Base-by-base conservation (phyloP, 1,140 invertebrate species). In the Hydropsyche tenuis region DNA sequence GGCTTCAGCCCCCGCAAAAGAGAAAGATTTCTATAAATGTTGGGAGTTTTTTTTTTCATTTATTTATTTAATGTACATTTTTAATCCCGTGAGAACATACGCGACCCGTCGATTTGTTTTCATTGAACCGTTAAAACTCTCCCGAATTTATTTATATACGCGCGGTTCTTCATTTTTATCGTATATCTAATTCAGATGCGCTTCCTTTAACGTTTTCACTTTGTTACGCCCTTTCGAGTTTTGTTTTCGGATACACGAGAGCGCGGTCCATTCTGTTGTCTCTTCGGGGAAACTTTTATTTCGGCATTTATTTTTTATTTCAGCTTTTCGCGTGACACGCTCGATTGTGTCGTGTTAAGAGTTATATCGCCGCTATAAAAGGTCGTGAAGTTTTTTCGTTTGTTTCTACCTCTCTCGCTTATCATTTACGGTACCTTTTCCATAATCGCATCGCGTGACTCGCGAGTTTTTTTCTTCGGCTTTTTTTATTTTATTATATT, bases 391-490 rank as follows among this genome's bases (percentile, higher is more conserved):
- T 71, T 74, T 71, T 65, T 64, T 70, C 46, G 20, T 74, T 74
- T 70, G 73, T 74, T 74, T 48, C 30, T 37, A 37, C 64, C 20
- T 22, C 20, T 51, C 43, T 65, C 63, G 62, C 73, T 75, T 75
- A 75, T 75, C 73, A 72, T 69, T 75, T 63, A 70, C 73, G 73
- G 43, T 65, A 45, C 71, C 64, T 65, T 74, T 72, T 75, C 69
- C 69, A 69, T 68, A 75, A 72, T 75, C 48, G 30, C 43, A 75
- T 75, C 51, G 73, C 73, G 69, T 75, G 73, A 75, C 73, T 72
- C 27, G 37, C 37, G 18, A 68, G 18, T 46, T 65, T 72, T 63
- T 62, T 60, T 51, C 56, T 74, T 74, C 43, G 30, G 37, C 23
- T 4, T 30, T 37, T 43, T 16, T 56, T 56, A 16, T 56, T 56